Percentiles rank a stretch among this genome's conserved stretches.
These are phyloP conservation scores for Eugnorisma glareosa DNA, from an alignment of 2,888 invertebrate species.

Conservation along the genomic window DNA sequence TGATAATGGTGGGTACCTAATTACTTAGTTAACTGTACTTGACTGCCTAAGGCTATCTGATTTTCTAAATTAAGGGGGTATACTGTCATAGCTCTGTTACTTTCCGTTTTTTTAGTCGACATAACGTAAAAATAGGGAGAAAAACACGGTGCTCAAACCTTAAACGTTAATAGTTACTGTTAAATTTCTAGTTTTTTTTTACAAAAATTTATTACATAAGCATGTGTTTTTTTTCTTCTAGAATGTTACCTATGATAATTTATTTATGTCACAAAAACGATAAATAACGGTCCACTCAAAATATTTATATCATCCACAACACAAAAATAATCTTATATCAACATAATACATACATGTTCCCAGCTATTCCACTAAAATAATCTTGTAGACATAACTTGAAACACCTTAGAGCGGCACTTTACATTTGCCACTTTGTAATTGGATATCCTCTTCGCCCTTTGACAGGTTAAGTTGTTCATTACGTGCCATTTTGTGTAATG, in stretches of 20 bases:
- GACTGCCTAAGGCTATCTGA: neutral
- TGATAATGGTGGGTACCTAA: conserved; percentile 18
- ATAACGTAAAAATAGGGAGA: too few species aligned
- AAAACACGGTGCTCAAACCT: neutral
- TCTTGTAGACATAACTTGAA: conserved; percentile 44
- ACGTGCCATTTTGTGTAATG: conserved; percentile 78
- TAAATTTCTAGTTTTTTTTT: too few species aligned
- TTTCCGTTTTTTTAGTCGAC: neutral
- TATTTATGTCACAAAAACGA: neutral
- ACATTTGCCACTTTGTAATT: conserved; percentile 78
- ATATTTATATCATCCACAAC: neutral
- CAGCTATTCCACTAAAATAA: conserved; percentile 42
- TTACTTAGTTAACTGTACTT: conserved; percentile 9
- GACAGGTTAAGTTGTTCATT: conserved; percentile 83
- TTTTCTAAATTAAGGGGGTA: neutral
- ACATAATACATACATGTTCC: conserved; percentile 6
- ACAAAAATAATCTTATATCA: neutral
- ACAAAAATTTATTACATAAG: neutral
- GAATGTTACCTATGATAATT: neutral
- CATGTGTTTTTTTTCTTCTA: too few species aligned
- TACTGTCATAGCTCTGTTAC: neutral
- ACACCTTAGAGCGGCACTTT: conserved; percentile 72
- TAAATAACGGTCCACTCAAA: neutral
- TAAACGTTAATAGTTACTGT: neutral
- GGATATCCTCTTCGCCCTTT: conserved; percentile 82